phyloP scores from a whole-genome alignment of 2,113 vertebrate genomes.

The Apteryx mantelli region DNA sequence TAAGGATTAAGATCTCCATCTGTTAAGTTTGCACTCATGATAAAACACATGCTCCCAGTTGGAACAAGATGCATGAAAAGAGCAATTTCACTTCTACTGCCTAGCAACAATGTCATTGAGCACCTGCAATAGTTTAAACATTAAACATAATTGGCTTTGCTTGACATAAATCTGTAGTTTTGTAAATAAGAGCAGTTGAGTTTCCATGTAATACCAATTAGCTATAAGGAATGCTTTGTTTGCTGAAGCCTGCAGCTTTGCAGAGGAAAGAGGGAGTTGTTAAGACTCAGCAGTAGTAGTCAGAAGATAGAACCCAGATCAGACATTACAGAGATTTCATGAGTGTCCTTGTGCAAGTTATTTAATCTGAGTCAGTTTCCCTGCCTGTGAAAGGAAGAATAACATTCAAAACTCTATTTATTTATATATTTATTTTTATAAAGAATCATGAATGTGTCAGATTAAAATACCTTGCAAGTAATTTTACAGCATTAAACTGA shows the following conservation, averaged over 20 bases:
- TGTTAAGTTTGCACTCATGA: constrained; percentile 71
- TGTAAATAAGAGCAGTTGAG: constrained; percentile 85
- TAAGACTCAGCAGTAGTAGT: constrained; percentile 14
- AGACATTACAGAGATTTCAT: neutral
- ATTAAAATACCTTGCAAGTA: neutral
- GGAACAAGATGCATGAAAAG: constrained; percentile 76
- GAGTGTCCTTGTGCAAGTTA: neutral
- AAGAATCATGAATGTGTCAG: neutral
- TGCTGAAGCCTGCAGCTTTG: constrained; percentile 78
- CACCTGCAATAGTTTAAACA: constrained; percentile 86
- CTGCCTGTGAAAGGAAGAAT: neutral
- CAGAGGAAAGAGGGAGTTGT: constrained; percentile 35
- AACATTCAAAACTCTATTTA: neutral
- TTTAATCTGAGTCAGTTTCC: neutral
- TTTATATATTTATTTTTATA: neutral
- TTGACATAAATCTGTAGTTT: constrained; percentile 85
- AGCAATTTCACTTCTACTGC: constrained; percentile 78
- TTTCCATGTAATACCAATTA: constrained; percentile 81
- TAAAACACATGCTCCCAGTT: constrained; percentile 71
- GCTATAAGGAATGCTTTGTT: constrained; percentile 80
- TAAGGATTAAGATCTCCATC: constrained; percentile 71
- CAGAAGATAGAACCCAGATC: neutral
- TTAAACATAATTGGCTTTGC: constrained; percentile 86
- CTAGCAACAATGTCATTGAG: constrained; percentile 83
- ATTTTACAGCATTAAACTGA: constrained; percentile 11